Base-by-base conservation (phyloP, 2,797 vertebrate species). In the Protosalanx chinensis region DNA sequence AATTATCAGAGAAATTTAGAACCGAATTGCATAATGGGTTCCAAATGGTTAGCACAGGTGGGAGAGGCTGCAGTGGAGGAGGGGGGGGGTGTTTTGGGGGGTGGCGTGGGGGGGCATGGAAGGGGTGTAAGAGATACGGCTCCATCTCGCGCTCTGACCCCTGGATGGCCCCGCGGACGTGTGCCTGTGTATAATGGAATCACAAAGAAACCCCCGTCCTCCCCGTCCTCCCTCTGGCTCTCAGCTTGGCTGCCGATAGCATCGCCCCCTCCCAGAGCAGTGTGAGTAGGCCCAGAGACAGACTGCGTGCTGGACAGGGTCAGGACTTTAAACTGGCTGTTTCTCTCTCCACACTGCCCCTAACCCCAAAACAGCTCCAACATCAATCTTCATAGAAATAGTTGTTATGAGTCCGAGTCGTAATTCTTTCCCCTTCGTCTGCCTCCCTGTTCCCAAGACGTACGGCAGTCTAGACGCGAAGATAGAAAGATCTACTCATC, bases 101-200 rank as follows among this genome's bases (percentile, higher is more conserved):
- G 74, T 59, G 71, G 75, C 32, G 46, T 57, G 70, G 71, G 68
- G 6, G 35, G 7, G 8, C 37, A 3, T 41, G 37, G 37, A 2
- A 46, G 72, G 61, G 71, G 79, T 83, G 63, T 30, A 70, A 75
- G 72, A 87, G 85, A 91, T 87, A 88, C 67, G 75, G 81, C 79
- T 87, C 77, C 82, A 63, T 81, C 82, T 82, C 78, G 75, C 76
- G 80, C 76, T 85, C 71, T 90, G 90, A 92, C 90, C 91, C 82
- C 71, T 89, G 83, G 82, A 81, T 90, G 88, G 88, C 76, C 87
- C 90, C 46, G 7, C 1, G 64, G 81, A 81, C 71, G 76, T 86
- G 83, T 76, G 85, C 76, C 79, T 68, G 68, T 85, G 71, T 69
- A 75, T 69, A 75, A 78, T 83, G 66, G 75, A 84, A 80, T 76